These are phyloP conservation scores for Myotis yumanensis DNA, from an alignment of 2,113 vertebrate species.

Conservation along the genomic window DNA sequence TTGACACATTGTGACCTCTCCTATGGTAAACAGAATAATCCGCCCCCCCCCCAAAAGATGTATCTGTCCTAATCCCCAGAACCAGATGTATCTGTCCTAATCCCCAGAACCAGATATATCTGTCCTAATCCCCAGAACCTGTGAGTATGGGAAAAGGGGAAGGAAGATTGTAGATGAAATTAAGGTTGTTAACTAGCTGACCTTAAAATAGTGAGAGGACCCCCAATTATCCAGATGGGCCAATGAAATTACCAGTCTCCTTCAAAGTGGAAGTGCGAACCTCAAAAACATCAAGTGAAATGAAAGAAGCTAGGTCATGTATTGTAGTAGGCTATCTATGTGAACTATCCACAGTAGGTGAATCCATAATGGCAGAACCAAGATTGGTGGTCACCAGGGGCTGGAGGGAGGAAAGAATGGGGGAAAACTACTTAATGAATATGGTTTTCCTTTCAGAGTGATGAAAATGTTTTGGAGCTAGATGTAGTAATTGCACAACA, in stretches of 20 bases:
- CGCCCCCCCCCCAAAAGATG: background rate
- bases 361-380: background rate
- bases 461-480: background rate
- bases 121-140: background rate
- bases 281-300: background rate
- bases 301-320: background rate
- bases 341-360: background rate
- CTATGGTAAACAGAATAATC: background rate
- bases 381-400: background rate
- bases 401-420: background rate
- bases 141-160: background rate
- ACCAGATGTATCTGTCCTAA: background rate
- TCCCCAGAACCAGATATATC: background rate
- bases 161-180: background rate
- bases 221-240: background rate
- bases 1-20: background rate
- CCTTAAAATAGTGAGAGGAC: background rate
- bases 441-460: background rate
- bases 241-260: background rate
- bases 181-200: background rate
- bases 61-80: background rate
- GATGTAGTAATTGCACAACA: background rate
- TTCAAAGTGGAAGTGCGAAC: background rate
- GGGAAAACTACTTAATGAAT: background rate
- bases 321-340: background rate